Conservation (phyloP, 2,113 vertebrate genomes). For the Onychorhynchus coronatus region DNA sequence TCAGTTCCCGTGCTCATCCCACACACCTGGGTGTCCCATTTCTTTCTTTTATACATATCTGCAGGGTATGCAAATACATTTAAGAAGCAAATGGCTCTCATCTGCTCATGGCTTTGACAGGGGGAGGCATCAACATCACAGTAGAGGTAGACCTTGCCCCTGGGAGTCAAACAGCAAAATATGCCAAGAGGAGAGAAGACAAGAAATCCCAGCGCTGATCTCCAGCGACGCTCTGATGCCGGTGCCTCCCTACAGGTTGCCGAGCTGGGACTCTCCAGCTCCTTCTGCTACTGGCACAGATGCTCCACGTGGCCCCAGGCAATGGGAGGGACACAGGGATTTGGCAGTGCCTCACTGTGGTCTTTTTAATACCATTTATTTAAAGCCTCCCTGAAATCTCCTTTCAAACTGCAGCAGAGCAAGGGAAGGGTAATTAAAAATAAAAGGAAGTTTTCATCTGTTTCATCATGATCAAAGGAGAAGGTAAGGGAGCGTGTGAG, state of each 20-base stretch:
- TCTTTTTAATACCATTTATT: neutral
- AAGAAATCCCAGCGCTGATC: neutral
- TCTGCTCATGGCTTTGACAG: neutral
- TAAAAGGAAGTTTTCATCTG: neutral
- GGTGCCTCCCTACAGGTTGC: accelerated
- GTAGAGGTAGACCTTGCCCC: neutral
- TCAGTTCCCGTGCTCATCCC: neutral
- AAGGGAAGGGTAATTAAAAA: neutral
- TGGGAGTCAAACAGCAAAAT: neutral
- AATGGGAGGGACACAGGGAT: neutral
- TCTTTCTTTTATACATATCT: neutral
- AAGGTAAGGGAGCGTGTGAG: neutral
- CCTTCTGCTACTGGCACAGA: neutral
- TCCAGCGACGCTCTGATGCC: accelerated
- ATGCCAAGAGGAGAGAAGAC: neutral
- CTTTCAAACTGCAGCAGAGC: neutral
- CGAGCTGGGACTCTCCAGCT: neutral
- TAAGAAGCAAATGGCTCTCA: neutral
- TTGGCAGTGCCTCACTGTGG: neutral
- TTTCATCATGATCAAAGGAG: slow-evolving; percentile 28
- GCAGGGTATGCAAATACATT: neutral
- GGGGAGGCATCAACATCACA: neutral
- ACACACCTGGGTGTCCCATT: neutral
- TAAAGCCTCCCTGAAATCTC: neutral
- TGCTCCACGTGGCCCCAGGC: neutral